These are phyloP conservation scores for Gymnoscopelus braueri DNA, from an alignment of 2,797 vertebrate genomes.

Conservation along the genomic window DNA sequence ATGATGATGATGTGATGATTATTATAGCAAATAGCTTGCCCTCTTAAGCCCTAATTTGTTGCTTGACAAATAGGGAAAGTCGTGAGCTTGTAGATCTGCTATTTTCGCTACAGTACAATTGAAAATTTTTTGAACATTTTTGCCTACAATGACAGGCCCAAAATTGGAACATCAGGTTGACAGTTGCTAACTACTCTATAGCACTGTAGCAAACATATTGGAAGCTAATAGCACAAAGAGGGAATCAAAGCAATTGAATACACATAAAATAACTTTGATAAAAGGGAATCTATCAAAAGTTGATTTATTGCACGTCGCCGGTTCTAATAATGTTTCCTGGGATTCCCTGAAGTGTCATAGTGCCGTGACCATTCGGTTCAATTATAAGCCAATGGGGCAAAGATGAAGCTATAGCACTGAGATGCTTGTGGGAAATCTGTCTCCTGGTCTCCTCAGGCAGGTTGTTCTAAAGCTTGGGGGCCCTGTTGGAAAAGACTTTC, in stretches of 20 bases:
- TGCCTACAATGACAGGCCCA: too few relatives aligned
- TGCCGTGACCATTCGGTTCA: conserved; percentile 29
- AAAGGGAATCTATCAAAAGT: background rate
- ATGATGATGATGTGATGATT: too few relatives aligned
- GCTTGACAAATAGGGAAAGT: too few relatives aligned
- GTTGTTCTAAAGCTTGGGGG: conserved; percentile 42
- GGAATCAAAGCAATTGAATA: background rate
- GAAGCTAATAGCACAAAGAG: background rate
- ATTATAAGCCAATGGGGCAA: conserved; percentile 35
- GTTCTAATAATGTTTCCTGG: conserved; percentile 30
- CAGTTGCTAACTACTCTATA: background rate
- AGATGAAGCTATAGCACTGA: conserved; percentile 27
- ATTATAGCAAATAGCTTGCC: too few relatives aligned
- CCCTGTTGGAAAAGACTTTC: conserved; percentile 35
- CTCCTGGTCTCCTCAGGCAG: conserved; percentile 39
- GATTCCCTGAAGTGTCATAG: conserved; percentile 34
- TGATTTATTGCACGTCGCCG: conserved; percentile 2
- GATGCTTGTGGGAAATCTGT: conserved; percentile 42
- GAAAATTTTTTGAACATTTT: too few relatives aligned
- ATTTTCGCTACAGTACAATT: too few relatives aligned
- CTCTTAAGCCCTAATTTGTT: too few relatives aligned
- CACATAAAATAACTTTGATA: background rate
- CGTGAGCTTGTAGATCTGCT: too few relatives aligned
- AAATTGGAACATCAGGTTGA: too few relatives aligned
- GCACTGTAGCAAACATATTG: background rate